A percentile compares a stretch with the other conserved stretches of the same genome.
Conservation (phyloP, 2,888 invertebrate species). For the Acleris emargana region DNA sequence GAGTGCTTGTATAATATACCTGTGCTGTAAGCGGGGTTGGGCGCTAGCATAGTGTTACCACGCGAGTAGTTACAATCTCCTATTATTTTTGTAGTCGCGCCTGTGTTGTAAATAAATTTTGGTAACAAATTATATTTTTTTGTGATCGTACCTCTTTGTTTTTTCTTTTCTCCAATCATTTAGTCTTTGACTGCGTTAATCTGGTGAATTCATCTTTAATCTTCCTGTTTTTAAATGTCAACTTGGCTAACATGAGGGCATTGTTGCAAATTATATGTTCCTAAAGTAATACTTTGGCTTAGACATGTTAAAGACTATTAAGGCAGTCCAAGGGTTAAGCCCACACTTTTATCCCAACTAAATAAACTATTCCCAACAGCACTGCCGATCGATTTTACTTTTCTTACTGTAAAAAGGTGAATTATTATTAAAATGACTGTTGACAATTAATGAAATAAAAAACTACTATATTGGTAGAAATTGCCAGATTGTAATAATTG, state of each 20-base stretch:
- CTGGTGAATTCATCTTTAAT: neutral
- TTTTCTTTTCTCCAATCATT: constrained; percentile 40
- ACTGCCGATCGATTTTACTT: constrained; percentile 16
- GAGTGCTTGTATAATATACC: constrained; percentile 9
- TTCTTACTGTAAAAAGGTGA: neutral
- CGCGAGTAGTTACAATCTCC: constrained; percentile 37
- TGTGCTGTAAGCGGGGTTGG: neutral
- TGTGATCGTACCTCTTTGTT: constrained; percentile 63
- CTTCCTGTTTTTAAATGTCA: no score
- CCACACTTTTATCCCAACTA: neutral
- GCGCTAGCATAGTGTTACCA: constrained; percentile 49
- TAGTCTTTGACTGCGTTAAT: neutral
- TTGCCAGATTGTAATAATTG: constrained; percentile 6
- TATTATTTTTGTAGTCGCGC: constrained; percentile 51
- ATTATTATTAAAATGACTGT: constrained; percentile 1
- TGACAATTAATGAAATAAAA: neutral
- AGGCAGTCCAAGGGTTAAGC: neutral
- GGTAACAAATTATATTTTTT: constrained; percentile 78
- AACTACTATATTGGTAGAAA: constrained; percentile 11
- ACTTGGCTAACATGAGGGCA: no score
- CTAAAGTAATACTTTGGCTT: neutral
- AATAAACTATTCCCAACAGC: constrained; percentile 3
- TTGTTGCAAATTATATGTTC: no score
- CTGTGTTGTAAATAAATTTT: constrained; percentile 67
- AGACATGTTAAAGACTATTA: neutral